Evolutionary conservation across 2,797 vertebrate genomes (phyloP).

Genomic region (Tapirus indicus): DNA sequence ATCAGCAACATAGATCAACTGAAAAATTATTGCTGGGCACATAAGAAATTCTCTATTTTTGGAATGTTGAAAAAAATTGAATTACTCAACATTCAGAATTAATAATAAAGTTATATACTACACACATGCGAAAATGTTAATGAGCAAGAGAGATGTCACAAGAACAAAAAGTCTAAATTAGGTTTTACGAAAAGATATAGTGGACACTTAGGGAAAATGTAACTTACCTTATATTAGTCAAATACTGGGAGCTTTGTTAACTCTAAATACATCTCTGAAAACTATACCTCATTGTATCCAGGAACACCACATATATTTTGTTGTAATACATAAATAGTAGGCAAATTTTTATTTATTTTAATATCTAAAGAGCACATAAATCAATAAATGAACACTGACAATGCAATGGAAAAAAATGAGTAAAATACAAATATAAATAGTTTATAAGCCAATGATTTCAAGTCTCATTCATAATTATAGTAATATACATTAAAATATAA

Average conservation of each 20-base stretch:
- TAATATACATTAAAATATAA: background rate
- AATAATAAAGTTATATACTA: background rate
- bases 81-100: background rate
- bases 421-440: background rate
- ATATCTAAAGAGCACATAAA: constrained; percentile 22
- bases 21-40: background rate
- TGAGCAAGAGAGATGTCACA: background rate
- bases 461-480: constrained; percentile 43
- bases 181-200: background rate
- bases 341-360: constrained; percentile 36
- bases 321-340: background rate
- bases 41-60: background rate
- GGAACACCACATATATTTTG: background rate
- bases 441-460: background rate
- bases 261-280: constrained; percentile 18
- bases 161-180: background rate
- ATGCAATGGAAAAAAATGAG: background rate
- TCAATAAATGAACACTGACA: background rate
- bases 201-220: background rate
- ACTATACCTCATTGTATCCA: background rate
- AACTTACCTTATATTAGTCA: background rate
- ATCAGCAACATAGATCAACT: background rate
- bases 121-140: background rate
- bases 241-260: background rate
- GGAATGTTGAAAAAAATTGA: constrained; percentile 6